Evolutionary conservation across 2,888 invertebrate genomes (phyloP).

Genomic region (Leptinotarsa rubiginosa): DNA sequence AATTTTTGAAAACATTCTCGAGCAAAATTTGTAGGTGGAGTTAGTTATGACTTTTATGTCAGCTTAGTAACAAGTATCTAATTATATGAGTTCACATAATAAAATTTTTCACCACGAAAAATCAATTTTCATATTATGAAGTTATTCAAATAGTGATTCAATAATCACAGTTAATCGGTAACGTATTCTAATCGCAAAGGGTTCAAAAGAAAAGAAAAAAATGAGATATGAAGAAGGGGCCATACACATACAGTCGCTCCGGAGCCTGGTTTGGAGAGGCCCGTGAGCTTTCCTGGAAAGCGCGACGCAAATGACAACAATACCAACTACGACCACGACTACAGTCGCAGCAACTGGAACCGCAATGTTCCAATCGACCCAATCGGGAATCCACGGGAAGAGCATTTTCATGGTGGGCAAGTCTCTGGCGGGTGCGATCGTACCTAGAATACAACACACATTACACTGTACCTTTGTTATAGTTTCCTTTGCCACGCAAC

Average conservation of each 20-base stretch:
- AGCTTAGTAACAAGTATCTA: too few species aligned
- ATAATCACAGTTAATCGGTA: not conserved
- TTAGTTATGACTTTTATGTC: too few species aligned
- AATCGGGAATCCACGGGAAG: slow-evolving; percentile 84
- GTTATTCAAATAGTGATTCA: too few species aligned
- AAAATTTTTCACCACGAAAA: too few species aligned
- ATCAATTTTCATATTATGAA: too few species aligned
- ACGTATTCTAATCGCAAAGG: not conserved
- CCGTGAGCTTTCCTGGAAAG: slow-evolving; percentile 80
- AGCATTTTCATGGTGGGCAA: slow-evolving; percentile 69
- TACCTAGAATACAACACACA: slow-evolving; percentile 71
- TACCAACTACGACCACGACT: slow-evolving; percentile 89
- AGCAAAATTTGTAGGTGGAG: too few species aligned
- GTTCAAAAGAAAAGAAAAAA: slow-evolving; percentile 29
- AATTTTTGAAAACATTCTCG: too few species aligned
- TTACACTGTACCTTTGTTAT: slow-evolving; percentile 79
- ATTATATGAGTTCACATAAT: too few species aligned
- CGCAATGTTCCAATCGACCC: slow-evolving; percentile 90
- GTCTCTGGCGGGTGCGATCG: slow-evolving; percentile 80
- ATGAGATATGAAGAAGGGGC: slow-evolving; percentile 38
- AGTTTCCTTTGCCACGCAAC: slow-evolving; percentile 85
- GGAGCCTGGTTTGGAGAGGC: slow-evolving; percentile 78
- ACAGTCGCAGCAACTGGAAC: slow-evolving; percentile 91
- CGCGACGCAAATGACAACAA: slow-evolving; percentile 91
- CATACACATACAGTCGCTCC: slow-evolving; percentile 82